Evolutionary conservation across 2,888 invertebrate genomes (phyloP).

Genomic region (Tenthredo scrophulariae): DNA sequence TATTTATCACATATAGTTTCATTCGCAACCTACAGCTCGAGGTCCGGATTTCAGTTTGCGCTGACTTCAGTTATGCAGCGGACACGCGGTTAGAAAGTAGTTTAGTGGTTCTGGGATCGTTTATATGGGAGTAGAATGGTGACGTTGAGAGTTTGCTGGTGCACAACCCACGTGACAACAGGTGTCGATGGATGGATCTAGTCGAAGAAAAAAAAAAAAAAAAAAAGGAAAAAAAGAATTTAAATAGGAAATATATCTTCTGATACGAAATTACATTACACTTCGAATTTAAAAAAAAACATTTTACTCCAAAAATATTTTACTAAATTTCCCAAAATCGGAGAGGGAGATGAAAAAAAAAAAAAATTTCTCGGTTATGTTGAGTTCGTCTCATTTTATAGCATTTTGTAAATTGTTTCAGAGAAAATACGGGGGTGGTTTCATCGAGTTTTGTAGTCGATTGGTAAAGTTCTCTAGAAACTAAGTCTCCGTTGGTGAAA

Average conservation of each 20-base stretch:
- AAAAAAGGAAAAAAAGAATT: no score
- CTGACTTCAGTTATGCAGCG: constrained; percentile 20
- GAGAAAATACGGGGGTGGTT: neutral
- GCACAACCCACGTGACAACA: constrained; percentile 5
- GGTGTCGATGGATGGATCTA: neutral
- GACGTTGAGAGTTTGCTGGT: constrained; percentile 5
- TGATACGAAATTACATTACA: neutral
- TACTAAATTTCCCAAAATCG: neutral
- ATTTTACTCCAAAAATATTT: neutral
- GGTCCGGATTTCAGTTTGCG: constrained; percentile 6
- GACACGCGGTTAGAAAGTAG: constrained; percentile 37
- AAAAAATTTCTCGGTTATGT: no score
- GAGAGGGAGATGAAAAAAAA: no score
- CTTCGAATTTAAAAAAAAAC: neutral
- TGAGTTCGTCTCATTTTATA: neutral
- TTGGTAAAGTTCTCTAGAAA: neutral
- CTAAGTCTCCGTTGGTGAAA: neutral
- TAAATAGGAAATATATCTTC: neutral
- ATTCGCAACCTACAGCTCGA: neutral
- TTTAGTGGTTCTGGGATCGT: constrained; percentile 30
- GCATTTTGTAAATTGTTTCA: neutral
- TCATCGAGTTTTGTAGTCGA: neutral
- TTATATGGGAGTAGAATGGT: constrained; percentile 24
- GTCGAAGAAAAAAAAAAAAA: no score
- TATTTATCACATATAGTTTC: neutral